Conservation (phyloP, 1,140 invertebrate species). For the Tetramorium parvispinum region DNA sequence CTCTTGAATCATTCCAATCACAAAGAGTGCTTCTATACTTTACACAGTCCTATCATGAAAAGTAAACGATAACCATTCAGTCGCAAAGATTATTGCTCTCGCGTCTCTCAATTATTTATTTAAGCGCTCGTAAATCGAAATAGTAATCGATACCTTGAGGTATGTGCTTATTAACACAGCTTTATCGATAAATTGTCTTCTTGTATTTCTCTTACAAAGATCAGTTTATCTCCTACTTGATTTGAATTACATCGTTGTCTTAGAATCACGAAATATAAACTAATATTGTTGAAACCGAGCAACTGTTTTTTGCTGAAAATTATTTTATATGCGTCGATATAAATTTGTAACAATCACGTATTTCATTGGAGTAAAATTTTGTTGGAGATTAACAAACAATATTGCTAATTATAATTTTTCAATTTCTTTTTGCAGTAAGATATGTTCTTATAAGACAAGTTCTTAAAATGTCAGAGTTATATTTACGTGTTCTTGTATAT, state of each 20-base stretch:
- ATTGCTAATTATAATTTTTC: background rate
- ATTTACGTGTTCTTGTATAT: background rate
- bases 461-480: background rate
- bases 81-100: background rate
- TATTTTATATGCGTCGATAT: background rate
- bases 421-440: background rate
- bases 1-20: background rate
- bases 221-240: background rate
- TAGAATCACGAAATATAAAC: constrained; percentile 12
- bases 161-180: background rate
- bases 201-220: constrained; percentile 21
- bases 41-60: background rate
- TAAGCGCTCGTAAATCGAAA: background rate
- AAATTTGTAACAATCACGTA: background rate
- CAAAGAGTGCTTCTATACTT: constrained; percentile 20
- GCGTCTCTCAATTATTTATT: constrained; percentile 45
- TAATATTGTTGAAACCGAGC: background rate
- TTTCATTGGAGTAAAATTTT: background rate
- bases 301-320: background rate
- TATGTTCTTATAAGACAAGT: background rate
- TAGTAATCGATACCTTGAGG: constrained; percentile 26
- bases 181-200: constrained; percentile 17
- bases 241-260: constrained; percentile 9
- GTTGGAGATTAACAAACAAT: background rate
- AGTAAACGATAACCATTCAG: constrained; percentile 3